Base-by-base conservation (phyloP, 1,140 invertebrate species). In the Periplaneta americana region DNA sequence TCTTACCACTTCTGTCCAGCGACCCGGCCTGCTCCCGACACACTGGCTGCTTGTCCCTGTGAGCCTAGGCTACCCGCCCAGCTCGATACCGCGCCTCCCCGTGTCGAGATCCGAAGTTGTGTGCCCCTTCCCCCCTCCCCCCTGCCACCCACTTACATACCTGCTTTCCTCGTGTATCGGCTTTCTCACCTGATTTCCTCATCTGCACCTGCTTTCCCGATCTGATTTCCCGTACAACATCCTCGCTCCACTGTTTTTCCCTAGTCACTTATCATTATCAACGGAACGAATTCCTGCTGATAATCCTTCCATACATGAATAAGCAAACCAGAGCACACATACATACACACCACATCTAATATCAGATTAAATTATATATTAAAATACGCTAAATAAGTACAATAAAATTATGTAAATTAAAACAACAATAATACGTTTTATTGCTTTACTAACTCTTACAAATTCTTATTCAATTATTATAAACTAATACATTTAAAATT, bases 61-160 rank as follows among this genome's bases (percentile, higher is more conserved):
- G 37, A 37, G 33, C 22, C 75, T 31, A 35, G 39, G 39, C 8
- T 34, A 75, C 79, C 79, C 79, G 32, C 80, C 74, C 22, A 31
- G 34, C 74, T 75, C 74, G 34, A 74, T 36, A 36, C 22, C 75
- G 34, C 75, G 75, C 75, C 35, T 22, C 75, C 2, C 34, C 34
- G 34, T 33, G 75, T 32, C 34, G 17, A 37, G 5, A 11, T 5
- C 5, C 6, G 4, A 22, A 32, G 18, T 34, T 77, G 31, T 33
- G 8, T 10, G 18, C 79, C 32, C 80, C 81, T 17, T 75, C 81
- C 85, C 84, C 84, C 83, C 75, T 78, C 81, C 79, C 83, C 82
- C 76, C 84, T 78, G 83, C 83, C 83, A 84, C 83, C 84, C 75
- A 80, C 83, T 84, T 79, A 66, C 80, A 79, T 80, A 82, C 82